phyloP scores from a whole-genome alignment of 2,797 vertebrate genomes.

The Eleutherodactylus coqui region DNA sequence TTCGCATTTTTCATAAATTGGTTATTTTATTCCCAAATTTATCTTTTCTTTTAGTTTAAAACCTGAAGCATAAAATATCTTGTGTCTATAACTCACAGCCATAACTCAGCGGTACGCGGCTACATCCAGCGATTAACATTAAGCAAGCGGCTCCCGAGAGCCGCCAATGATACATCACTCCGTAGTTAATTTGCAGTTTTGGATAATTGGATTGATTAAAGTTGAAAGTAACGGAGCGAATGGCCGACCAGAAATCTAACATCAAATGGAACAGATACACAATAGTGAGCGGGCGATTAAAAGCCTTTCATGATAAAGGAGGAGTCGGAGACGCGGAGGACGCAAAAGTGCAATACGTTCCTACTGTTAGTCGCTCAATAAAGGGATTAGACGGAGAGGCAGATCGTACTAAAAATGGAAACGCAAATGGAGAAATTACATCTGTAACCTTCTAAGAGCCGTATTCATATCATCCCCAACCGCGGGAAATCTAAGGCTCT shows the following conservation, averaged over 20 bases:
- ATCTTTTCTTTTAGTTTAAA: constrained; percentile 29
- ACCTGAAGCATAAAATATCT: constrained; percentile 21
- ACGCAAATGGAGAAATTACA: neutral
- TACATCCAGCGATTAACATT: constrained; percentile 28
- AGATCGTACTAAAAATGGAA: neutral
- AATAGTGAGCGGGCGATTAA: neutral
- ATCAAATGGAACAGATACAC: neutral
- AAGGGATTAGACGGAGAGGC: too few relatives aligned
- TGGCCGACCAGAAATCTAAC: constrained; percentile 17
- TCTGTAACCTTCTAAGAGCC: neutral
- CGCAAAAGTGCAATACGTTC: neutral
- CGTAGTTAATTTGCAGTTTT: constrained; percentile 19
- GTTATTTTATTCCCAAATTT: constrained; percentile 17
- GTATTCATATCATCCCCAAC: neutral
- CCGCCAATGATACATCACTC: constrained; percentile 24
- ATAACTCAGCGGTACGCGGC: constrained; percentile 4
- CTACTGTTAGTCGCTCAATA: neutral
- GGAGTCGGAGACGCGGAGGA: neutral
- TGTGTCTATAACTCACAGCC: neutral
- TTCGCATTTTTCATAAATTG: constrained; percentile 26
- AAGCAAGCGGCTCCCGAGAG: constrained; percentile 19
- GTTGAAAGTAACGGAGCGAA: constrained; percentile 29
- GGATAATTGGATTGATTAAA: constrained; percentile 55
- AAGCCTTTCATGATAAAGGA: too few relatives aligned
- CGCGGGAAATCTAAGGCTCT: neutral